phyloP scores from a whole-genome alignment of 2,797 vertebrate genomes.

The Diplodus sargus region DNA sequence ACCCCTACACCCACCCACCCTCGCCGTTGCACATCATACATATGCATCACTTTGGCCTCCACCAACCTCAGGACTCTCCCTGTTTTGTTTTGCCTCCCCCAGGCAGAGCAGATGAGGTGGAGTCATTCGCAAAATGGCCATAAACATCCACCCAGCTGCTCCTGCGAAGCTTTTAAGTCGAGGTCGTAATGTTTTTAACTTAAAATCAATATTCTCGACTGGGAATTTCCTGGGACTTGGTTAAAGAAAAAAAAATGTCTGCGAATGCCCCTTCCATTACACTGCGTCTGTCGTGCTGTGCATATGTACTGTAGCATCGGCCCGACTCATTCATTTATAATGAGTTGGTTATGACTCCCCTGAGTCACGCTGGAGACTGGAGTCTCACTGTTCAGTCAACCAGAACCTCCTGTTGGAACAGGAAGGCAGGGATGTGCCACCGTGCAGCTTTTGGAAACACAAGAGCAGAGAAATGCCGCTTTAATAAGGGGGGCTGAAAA shows the following conservation, averaged over 20 bases:
- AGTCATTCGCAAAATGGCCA: conserved; percentile 57
- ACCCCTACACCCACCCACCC: conserved; percentile 58
- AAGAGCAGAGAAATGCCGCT: conserved; percentile 23
- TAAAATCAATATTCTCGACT: conserved; percentile 74
- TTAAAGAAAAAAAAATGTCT: conserved; percentile 44
- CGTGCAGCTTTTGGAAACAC: conserved; percentile 22
- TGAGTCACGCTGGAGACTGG: conserved; percentile 70
- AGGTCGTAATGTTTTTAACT: conserved; percentile 64
- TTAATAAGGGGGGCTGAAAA: conserved; percentile 25
- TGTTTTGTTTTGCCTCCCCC: conserved; percentile 46
- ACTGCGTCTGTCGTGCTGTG: conserved; percentile 66
- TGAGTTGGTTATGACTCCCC: conserved; percentile 77
- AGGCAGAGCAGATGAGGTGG: conserved; percentile 36
- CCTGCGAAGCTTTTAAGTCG: conserved; percentile 47
- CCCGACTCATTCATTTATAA: conserved; percentile 80
- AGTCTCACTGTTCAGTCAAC: conserved; percentile 74
- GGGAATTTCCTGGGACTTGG: conserved; percentile 69
- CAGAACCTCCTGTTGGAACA: conserved; percentile 74
- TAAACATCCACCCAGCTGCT: conserved; percentile 54
- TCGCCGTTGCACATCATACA: conserved; percentile 60
- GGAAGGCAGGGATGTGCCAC: conserved; percentile 54
- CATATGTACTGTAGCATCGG: conserved; percentile 66
- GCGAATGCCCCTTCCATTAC: conserved; percentile 71
- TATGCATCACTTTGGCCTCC: conserved; percentile 47
- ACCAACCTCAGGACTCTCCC: conserved; percentile 15